Base-by-base conservation (phyloP, 2,888 invertebrate species). In the Cosmia pyralina region DNA sequence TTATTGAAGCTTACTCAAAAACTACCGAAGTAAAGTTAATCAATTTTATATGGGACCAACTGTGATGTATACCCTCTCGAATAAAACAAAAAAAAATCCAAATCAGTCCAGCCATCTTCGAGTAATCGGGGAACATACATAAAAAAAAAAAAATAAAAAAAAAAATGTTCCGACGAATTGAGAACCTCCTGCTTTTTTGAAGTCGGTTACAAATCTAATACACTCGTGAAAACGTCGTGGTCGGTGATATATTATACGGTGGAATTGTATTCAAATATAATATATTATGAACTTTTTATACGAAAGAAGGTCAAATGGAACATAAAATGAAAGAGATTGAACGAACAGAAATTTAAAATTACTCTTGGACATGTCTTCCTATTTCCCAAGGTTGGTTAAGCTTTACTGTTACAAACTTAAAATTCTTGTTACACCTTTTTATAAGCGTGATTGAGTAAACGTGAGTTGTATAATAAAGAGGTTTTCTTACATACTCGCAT, bases 361-460 rank as follows among this genome's bases (percentile, higher is more conserved):
- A 64, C 69, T 69, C 60, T 85, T 73, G 62, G 38, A 70, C 66
- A 72, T 65, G 60, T 50, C 52, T 74, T 66, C 48, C n/a, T n/a
- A 46, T 59, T 74, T 76, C 71, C 67, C 67, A 74, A 75, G 66
- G 64, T 63, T 77, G 46, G 67, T 34, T 78, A 82, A 65, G 22
- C 55, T 76, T 83, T 81, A 87, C 87, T 79, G 88, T 86, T 86
- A 88, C 38, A 6, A 72, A 77, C 69, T 86, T 84, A 79, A 82
- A 86, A 90, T 90, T 89, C 89, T 87, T 85, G 87, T 84, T 87
- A 85, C 85, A 87, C 86, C 83, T 80, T 89, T 89, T 90, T 89
- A 89, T 89, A 85, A 85, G 81, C 87, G 79, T 89, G 88, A 90
- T 91, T 91, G 88, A 81, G 80, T 78, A 84, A 83, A 89, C 90